Base-by-base conservation (phyloP, 1,140 invertebrate genomes). In the Nomia melanderi region DNA sequence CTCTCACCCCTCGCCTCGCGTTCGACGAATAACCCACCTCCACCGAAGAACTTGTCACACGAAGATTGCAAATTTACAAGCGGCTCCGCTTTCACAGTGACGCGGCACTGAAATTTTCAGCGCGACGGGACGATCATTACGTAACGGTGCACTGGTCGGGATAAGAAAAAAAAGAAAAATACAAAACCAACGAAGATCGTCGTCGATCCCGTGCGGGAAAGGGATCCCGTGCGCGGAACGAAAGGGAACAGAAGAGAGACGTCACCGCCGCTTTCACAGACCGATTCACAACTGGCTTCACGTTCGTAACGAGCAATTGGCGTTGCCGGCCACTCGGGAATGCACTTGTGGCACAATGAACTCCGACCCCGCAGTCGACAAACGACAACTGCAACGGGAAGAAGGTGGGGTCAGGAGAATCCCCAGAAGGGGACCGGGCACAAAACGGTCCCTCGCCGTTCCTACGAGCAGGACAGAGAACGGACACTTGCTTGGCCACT, bases 291-390 rank as follows among this genome's bases (percentile, higher is more conserved):
- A 86, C 83, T 85, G 82, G 47, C 33, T 53, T 47, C 60, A 65
- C 59, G 65, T 56, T 36, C 23, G 79, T 79, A 86, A 84, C 84
- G 70, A 82, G 79, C 79, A 87, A 87, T 87, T 87, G 87, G 79
- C 76, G 79, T 78, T 64, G 85, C 79, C 76, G 83, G 64, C n/a
- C 77, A 84, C 83, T 82, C 82, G 84, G n/a, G 86, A 82, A 86
- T 84, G 83, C 88, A 88, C 86, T 88, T 87, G 87, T 88, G 85
- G 88, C 88, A 88, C 89, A 88, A 90, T 90, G 89, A 90, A 90
- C 89, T 89, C 83, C 88, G 88, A 90, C 87, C 89, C 87, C 83
- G n/a, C n/a, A 59, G 41, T 23, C 81, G 41, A 36, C 65, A 20
- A 50, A 77, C 81, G 72, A 80, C 12, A 36, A 76, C 59, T 41